Conservation (phyloP, 2,888 invertebrate genomes). For the Seladonia tumulorum region DNA sequence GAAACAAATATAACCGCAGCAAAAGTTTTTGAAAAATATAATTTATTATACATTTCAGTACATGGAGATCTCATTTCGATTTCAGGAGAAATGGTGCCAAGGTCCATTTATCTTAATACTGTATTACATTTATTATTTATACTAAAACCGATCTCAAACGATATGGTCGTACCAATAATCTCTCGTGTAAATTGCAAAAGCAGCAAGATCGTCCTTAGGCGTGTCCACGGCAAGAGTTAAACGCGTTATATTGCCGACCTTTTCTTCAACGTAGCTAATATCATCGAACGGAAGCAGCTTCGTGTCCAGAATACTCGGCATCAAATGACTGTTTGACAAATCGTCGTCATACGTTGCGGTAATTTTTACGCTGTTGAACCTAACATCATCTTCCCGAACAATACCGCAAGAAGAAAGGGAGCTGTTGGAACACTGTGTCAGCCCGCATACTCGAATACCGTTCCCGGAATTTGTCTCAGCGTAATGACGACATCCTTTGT, state of each 20-base stretch:
- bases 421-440: conserved; percentile 78
- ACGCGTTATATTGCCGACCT: conserved; percentile 37
- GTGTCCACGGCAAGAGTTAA: conserved; percentile 59
- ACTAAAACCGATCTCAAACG: not conserved
- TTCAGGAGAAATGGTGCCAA: too few relatives aligned
- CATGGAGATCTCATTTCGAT: not conserved
- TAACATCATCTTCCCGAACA: conserved; percentile 46
- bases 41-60: not conserved
- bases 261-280: conserved; percentile 48
- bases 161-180: conserved; percentile 4
- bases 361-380: conserved; percentile 68
- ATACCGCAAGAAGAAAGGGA: conserved; percentile 74
- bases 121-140: not conserved
- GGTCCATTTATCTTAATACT: too few relatives aligned
- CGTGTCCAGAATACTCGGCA: conserved; percentile 64
- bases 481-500: conserved; percentile 74
- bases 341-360: conserved; percentile 64
- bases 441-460: conserved; percentile 75
- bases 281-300: conserved; percentile 63
- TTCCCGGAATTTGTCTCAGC: conserved; percentile 8
- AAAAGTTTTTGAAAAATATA: not conserved
- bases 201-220: conserved; percentile 65
- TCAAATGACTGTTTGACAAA: conserved; percentile 64
- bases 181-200: conserved; percentile 74
- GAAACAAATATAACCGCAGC: not conserved